A percentile compares a stretch with the other conserved stretches of the same genome.
Conservation (phyloP, 2,888 invertebrate species). For the Drosophila falleni region DNA sequence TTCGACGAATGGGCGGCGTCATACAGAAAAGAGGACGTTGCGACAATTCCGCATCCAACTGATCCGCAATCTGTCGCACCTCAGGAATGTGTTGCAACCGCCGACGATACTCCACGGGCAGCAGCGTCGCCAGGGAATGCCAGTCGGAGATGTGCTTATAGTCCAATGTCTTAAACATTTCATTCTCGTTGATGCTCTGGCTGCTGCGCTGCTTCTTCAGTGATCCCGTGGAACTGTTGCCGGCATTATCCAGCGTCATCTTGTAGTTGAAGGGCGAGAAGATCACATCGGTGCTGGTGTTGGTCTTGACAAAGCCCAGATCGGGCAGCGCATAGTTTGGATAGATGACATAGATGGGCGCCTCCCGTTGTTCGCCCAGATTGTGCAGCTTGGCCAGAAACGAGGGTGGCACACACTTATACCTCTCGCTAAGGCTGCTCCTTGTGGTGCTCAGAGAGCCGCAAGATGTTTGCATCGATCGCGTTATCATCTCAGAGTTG, state of each 20-base stretch:
- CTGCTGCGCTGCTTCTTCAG: conserved; percentile 69
- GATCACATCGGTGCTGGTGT: conserved; percentile 88
- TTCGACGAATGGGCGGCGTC: conserved; percentile 87
- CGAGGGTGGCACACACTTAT: conserved; percentile 89
- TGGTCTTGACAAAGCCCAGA: conserved; percentile 91
- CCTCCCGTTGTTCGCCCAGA: conserved; percentile 88
- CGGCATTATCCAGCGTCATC: conserved; percentile 87
- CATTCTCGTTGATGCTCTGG: conserved; percentile 90
- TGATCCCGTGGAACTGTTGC: conserved; percentile 45
- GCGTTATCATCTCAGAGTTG: conserved; percentile 87
- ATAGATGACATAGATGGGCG: conserved; percentile 95
- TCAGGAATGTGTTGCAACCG: conserved; percentile 92
- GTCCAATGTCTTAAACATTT: conserved; percentile 92
- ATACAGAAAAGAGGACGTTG: conserved; percentile 88
- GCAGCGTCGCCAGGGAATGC: conserved; percentile 95
- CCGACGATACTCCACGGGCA: conserved; percentile 93
- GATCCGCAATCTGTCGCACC: conserved; percentile 86
- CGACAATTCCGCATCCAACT: conserved; percentile 85
- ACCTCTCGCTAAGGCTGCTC: conserved; percentile 85
- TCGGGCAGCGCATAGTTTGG: conserved; percentile 96
- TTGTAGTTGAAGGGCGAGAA: conserved; percentile 87
- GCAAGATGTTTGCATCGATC: conserved; percentile 90
- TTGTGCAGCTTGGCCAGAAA: conserved; percentile 89
- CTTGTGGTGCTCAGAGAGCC: conserved; percentile 80
- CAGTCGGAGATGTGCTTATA: conserved; percentile 95